A percentile compares a stretch with the other conserved stretches of the same genome.
phyloP scores from a whole-genome alignment of 2,113 vertebrate genomes.

The Colius striatus region DNA sequence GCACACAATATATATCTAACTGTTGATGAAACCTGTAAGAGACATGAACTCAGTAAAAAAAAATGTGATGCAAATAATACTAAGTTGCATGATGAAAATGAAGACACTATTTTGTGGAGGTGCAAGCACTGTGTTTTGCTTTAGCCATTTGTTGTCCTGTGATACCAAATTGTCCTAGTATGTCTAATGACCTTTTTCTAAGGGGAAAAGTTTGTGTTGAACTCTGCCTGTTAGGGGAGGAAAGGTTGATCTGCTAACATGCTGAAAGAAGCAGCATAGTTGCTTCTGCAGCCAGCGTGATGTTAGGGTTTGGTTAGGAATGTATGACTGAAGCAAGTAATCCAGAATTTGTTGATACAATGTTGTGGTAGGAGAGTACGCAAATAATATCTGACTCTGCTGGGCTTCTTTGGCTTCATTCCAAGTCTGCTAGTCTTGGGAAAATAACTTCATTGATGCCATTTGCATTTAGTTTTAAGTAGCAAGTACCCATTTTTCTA shows the following conservation, averaged over 20 bases:
- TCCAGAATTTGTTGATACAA: not conserved
- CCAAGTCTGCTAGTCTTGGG: not conserved
- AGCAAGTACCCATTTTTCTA: not conserved
- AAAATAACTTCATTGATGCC: not conserved
- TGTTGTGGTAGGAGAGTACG: not conserved
- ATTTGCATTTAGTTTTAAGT: not conserved
- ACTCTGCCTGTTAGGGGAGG: not conserved
- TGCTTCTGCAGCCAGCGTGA: not conserved
- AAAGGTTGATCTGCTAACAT: not conserved
- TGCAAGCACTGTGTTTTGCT: not conserved
- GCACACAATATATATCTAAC: accelerated
- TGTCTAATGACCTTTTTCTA: not conserved
- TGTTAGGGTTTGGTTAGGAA: constrained; percentile 30
- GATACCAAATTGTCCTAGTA: not conserved
- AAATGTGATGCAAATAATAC: not conserved
- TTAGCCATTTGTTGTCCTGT: not conserved
- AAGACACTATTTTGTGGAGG: not conserved
- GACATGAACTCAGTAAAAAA: not conserved
- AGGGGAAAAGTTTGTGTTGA: not conserved
- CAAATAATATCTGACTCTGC: not conserved
- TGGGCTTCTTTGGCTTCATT: not conserved
- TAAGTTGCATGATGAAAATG: not conserved
- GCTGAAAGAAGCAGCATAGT: not conserved
- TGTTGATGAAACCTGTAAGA: not conserved
- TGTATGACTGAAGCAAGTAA: constrained; percentile 27